Conservation (phyloP, 2,888 invertebrate genomes). For the Meiosimyza decipiens region DNA sequence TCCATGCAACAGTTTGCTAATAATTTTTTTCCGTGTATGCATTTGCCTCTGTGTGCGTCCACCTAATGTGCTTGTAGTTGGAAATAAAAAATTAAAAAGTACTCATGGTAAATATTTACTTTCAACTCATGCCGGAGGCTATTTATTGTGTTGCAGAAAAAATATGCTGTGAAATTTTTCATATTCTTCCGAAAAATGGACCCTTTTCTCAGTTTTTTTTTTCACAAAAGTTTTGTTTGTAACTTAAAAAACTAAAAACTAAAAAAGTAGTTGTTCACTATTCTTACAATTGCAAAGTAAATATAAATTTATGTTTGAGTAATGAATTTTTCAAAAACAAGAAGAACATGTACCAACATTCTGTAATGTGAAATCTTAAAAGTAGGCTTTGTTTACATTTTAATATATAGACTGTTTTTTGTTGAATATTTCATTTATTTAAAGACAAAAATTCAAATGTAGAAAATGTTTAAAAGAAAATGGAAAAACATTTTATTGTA, state of each 20-base stretch:
- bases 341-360: too few relatives aligned
- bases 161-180: slow-evolving; percentile 14
- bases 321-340: slow-evolving; percentile 10
- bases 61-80: slow-evolving; percentile 21
- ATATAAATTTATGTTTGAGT: not conserved
- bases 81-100: not conserved
- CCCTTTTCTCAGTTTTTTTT: not conserved
- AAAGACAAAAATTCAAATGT: too few relatives aligned
- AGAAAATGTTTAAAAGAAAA: too few relatives aligned
- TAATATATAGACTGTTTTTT: too few relatives aligned
- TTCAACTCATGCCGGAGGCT: slow-evolving; percentile 21
- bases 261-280: not conserved
- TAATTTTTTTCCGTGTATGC: not conserved
- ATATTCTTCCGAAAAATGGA: slow-evolving; percentile 2
- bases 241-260: not conserved
- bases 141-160: slow-evolving; percentile 17
- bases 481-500: too few relatives aligned
- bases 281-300: not conserved
- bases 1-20: too few relatives aligned
- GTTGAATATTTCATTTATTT: too few relatives aligned
- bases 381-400: too few relatives aligned
- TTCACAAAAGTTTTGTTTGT: not conserved
- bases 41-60: slow-evolving; percentile 3
- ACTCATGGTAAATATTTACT: slow-evolving; percentile 30
- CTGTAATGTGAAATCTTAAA: too few relatives aligned